Evolutionary conservation across 2,797 vertebrate species (phyloP).

Genomic region (Peromyscus attwateri): DNA sequence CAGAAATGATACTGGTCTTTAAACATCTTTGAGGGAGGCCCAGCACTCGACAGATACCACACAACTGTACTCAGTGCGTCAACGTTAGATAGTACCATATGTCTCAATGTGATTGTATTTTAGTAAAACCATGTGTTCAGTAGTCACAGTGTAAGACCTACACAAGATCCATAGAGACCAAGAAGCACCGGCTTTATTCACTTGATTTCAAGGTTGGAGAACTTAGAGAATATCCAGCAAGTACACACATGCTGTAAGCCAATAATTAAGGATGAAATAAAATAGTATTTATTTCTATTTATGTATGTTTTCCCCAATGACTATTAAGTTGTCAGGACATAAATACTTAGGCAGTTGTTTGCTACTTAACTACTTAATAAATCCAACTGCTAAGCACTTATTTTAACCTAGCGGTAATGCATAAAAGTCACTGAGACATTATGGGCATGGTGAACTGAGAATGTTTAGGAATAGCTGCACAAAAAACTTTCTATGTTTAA

Average conservation of each 20-base stretch:
- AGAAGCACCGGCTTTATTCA: no score
- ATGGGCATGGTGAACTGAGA: neutral
- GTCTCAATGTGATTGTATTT: neutral
- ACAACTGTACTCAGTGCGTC: no score
- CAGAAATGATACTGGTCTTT: neutral
- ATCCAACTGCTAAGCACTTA: neutral
- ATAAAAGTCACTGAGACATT: conserved; percentile 6
- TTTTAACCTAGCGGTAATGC: neutral
- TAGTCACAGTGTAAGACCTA: rapidly evolving
- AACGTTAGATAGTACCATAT: rapidly evolving
- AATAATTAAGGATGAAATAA: conserved; percentile 1
- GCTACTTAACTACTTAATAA: conserved; percentile 41
- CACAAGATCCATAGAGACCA: neutral
- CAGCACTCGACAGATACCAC: neutral
- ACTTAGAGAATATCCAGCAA: neutral
- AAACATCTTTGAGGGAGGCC: neutral
- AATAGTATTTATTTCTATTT: conserved; percentile 40
- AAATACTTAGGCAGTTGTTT: conserved; percentile 50
- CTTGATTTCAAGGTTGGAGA: neutral
- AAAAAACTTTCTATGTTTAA: neutral
- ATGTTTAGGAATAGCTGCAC: neutral
- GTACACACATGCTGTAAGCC: neutral
- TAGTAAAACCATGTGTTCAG: neutral
- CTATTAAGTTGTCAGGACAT: conserved; percentile 21
- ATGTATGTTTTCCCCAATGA: neutral